phyloP scores from a whole-genome alignment of 2,888 invertebrate genomes.

The Patella ulyssiponensis region DNA sequence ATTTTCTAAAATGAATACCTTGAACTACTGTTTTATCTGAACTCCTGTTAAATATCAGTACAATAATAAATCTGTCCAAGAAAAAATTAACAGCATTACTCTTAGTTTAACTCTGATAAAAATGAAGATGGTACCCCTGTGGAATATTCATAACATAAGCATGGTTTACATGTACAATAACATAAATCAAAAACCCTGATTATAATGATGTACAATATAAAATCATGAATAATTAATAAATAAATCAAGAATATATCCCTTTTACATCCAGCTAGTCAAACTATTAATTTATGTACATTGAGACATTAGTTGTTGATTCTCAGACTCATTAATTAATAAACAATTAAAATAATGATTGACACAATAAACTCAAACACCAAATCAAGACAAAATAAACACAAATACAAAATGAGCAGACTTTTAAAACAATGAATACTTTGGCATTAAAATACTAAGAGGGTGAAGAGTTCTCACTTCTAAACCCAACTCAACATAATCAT shows the following conservation, averaged over 20 bases:
- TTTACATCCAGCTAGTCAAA: slow-evolving; percentile 7
- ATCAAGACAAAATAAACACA: no score
- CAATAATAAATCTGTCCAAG: slow-evolving; percentile 3
- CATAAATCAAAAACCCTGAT: not conserved
- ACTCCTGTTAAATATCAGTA: not conserved
- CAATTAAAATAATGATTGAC: slow-evolving; percentile 11
- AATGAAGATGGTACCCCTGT: not conserved
- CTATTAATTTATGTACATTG: not conserved
- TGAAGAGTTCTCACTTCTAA: not conserved
- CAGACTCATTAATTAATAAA: not conserved
- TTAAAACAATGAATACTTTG: slow-evolving; percentile 7
- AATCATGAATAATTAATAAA: slow-evolving; percentile 5
- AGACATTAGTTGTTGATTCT: not conserved
- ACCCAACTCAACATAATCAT: not conserved
- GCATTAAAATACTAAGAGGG: slow-evolving; percentile 4
- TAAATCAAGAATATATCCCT: slow-evolving; percentile 11
- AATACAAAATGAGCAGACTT: not conserved
- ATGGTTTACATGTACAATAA: no score
- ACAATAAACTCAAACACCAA: no score
- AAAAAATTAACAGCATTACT: no score
- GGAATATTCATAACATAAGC: not conserved
- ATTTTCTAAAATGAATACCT: not conserved
- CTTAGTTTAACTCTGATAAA: no score
- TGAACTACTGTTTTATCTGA: not conserved
- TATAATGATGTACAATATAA: slow-evolving; percentile 4